phyloP scores from a whole-genome alignment of 1,140 invertebrate genomes.

The Euborellia annulipes region DNA sequence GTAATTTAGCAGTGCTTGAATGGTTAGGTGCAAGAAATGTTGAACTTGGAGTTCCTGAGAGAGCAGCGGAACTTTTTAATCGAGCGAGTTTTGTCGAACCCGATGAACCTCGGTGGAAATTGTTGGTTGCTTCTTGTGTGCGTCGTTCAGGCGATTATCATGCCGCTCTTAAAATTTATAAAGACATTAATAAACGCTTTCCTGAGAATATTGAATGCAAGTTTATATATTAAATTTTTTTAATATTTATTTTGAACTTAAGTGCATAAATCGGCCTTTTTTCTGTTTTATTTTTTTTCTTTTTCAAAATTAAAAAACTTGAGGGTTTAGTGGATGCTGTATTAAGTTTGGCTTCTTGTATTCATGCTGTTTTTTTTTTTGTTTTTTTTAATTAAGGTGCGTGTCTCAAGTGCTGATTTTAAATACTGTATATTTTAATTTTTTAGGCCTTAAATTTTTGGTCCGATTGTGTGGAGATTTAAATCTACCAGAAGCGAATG shows the following conservation, averaged over 20 bases:
- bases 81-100: slow-evolving; percentile 76
- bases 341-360: no score
- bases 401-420: no score
- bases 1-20: slow-evolving; percentile 75
- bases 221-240: no score
- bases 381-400: no score
- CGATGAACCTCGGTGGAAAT: slow-evolving; percentile 64
- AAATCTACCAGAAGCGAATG: slow-evolving; percentile 60
- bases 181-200: slow-evolving; percentile 58
- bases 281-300: no score
- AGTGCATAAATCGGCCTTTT: no score
- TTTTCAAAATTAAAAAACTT: no score
- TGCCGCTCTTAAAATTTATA: slow-evolving; percentile 63
- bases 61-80: slow-evolving; percentile 78
- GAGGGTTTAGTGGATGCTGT: no score
- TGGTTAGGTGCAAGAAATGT: slow-evolving; percentile 87
- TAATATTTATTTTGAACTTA: no score
- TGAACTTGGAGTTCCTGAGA: slow-evolving; percentile 76
- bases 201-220: slow-evolving; percentile 74
- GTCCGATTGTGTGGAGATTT: slow-evolving; percentile 67
- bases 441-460: slow-evolving; percentile 55
- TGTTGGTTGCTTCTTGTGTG: slow-evolving; percentile 72
- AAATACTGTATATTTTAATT: slow-evolving; percentile 5
- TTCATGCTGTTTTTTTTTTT: no score
- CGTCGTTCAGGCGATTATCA: slow-evolving; percentile 69